phyloP scores from a whole-genome alignment of 2,113 vertebrate species.

The human (Homo sapiens) region GRCh38 chr5:108061501-108062000 shows the following conservation, averaged over 20 bases:
- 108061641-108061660: not conserved
- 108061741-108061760: constrained; percentile 6
- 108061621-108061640: not conserved
- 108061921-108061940: constrained; percentile 71
- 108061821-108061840: constrained; percentile 34
- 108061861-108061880: constrained; percentile 52
- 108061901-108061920: constrained; percentile 67
- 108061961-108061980: constrained; percentile 69
- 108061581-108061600: constrained; percentile 1
- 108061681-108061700: not conserved
- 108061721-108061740: not conserved
- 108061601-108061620: not conserved
- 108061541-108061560: not conserved
- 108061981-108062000: constrained; percentile 69
- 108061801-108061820: constrained; percentile 22
- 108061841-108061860: constrained; percentile 37
- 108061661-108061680: not conserved
- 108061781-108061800: constrained; percentile 16
- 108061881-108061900: constrained; percentile 59
- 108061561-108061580: not conserved
- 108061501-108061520: not conserved
- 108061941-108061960: constrained; percentile 41
- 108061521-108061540: not conserved
- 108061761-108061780: constrained; percentile 33
- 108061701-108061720: not conserved